A percentile compares a stretch with the other conserved stretches of the same genome.
Conservation (phyloP, 2,888 invertebrate species). For the Tryphoninae sp. region DNA sequence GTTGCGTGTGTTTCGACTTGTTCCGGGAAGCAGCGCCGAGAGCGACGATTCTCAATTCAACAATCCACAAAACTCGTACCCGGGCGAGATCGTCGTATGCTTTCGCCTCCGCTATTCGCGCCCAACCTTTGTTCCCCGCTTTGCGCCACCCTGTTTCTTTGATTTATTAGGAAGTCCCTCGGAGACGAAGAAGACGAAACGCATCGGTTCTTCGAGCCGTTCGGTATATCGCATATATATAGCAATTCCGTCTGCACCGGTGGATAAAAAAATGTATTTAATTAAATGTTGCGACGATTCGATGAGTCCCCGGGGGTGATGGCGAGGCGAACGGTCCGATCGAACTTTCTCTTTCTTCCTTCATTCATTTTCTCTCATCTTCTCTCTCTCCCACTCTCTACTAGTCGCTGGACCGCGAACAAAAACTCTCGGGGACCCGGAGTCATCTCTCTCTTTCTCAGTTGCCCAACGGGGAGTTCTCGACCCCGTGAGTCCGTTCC, state of each 20-base stretch:
- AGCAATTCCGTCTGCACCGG: slow-evolving; percentile 14
- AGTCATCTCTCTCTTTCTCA: slow-evolving; percentile 22
- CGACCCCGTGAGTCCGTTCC: slow-evolving; percentile 52
- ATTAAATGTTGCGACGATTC: slow-evolving; percentile 72
- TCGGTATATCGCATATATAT: neutral
- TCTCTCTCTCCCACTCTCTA: slow-evolving; percentile 54
- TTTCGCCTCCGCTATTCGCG: slow-evolving; percentile 40
- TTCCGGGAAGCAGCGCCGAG: slow-evolving; percentile 74
- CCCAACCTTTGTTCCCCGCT: slow-evolving; percentile 54
- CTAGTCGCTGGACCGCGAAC: slow-evolving; percentile 74
- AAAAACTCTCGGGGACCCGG: slow-evolving; percentile 69
- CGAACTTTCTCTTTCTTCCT: slow-evolving; percentile 12
- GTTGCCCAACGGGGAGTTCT: slow-evolving; percentile 39
- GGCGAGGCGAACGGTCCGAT: slow-evolving; percentile 39
- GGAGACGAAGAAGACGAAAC: slow-evolving; percentile 43
- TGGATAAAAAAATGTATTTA: slow-evolving; percentile 76
- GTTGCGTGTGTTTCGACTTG: slow-evolving; percentile 68
- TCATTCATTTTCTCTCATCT: neutral
- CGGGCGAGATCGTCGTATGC: slow-evolving; percentile 18
- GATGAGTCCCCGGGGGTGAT: slow-evolving; percentile 53
- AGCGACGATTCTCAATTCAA: slow-evolving; percentile 71
- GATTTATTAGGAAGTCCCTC: slow-evolving; percentile 63
- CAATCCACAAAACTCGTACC: slow-evolving; percentile 52
- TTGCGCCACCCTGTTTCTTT: slow-evolving; percentile 66
- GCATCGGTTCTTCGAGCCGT: slow-evolving; percentile 43